Percentiles rank a stretch among this genome's conserved stretches.
Evolutionary conservation across 2,888 invertebrate genomes (phyloP).

Genomic region (Meganola albula): DNA sequence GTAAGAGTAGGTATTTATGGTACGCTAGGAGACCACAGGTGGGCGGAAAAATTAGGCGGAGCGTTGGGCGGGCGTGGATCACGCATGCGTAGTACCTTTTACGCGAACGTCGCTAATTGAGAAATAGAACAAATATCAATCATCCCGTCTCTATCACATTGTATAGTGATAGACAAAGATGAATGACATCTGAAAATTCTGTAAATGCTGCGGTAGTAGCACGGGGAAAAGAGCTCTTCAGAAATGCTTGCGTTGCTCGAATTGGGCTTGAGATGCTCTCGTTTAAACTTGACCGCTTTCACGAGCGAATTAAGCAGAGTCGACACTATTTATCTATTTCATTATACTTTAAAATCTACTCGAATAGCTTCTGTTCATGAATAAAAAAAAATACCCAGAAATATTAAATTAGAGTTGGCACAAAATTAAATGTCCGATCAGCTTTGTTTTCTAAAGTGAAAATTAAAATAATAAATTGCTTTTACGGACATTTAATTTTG

Average conservation of each 20-base stretch:
- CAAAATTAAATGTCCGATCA: too few species aligned
- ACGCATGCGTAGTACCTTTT: conserved; percentile 59
- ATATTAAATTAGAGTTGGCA: too few species aligned
- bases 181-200: conserved; percentile 39
- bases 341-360: too few species aligned
- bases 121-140: conserved; percentile 43
- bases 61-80: conserved; percentile 56
- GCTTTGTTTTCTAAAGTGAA: too few species aligned
- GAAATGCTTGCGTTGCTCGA: conserved; percentile 53
- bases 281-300: conserved; percentile 68
- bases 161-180: conserved; percentile 56
- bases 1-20: conserved; percentile 42
- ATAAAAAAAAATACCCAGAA: too few species aligned
- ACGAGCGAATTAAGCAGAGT: conserved; percentile 52
- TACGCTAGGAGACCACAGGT: conserved; percentile 60
- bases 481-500: too few species aligned
- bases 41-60: conserved; percentile 68
- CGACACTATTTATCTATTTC: conserved; percentile 44
- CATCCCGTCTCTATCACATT: conserved; percentile 53
- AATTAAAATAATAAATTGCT: too few species aligned
- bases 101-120: conserved; percentile 38
- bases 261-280: conserved; percentile 47
- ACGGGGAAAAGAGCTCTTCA: conserved; percentile 50
- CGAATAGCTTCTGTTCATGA: too few species aligned
- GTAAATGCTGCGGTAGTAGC: conserved; percentile 38